phyloP scores from a whole-genome alignment of 2,113 vertebrate species.

The Pachypanchax playfairii region DNA sequence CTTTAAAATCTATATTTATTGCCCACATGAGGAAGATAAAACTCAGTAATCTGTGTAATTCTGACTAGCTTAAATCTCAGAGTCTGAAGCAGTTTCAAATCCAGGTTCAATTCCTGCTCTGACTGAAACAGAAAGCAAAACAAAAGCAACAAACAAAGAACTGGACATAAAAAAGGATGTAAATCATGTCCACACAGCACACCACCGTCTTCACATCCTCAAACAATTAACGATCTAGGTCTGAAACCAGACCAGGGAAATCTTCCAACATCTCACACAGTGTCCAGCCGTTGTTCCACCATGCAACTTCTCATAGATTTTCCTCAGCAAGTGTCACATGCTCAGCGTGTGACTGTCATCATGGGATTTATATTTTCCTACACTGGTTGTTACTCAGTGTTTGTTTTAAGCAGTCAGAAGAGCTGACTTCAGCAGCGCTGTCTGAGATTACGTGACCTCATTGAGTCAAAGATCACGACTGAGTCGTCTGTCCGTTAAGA shows the following conservation, averaged over 20 bases:
- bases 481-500: too few species aligned
- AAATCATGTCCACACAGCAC: slow-evolving; percentile 11
- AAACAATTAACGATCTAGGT: not conserved
- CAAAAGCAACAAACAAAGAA: not conserved
- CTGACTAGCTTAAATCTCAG: too few species aligned
- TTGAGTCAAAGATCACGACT: slow-evolving; percentile 1
- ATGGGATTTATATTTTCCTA: slow-evolving; percentile 34
- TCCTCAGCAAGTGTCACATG: slow-evolving; percentile 49
- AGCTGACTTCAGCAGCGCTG: slow-evolving; percentile 34
- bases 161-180: slow-evolving; percentile 51
- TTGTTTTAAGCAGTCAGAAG: slow-evolving; percentile 11
- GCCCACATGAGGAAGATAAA: too few species aligned
- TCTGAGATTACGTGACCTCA: slow-evolving; percentile 23
- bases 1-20: too few species aligned
- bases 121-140: slow-evolving; percentile 27
- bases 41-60: too few species aligned
- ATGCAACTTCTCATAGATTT: not conserved
- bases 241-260: not conserved
- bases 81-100: slow-evolving; percentile 40
- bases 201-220: slow-evolving; percentile 43
- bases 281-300: not conserved
- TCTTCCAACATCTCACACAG: too few species aligned
- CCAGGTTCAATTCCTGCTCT: slow-evolving; percentile 58
- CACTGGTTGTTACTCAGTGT: slow-evolving; percentile 13
- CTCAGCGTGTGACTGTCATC: slow-evolving; percentile 37